Percentiles rank a stretch among this genome's conserved stretches.
Conservation (phyloP, 2,888 invertebrate species). For the Sarcophaga subvicina region DNA sequence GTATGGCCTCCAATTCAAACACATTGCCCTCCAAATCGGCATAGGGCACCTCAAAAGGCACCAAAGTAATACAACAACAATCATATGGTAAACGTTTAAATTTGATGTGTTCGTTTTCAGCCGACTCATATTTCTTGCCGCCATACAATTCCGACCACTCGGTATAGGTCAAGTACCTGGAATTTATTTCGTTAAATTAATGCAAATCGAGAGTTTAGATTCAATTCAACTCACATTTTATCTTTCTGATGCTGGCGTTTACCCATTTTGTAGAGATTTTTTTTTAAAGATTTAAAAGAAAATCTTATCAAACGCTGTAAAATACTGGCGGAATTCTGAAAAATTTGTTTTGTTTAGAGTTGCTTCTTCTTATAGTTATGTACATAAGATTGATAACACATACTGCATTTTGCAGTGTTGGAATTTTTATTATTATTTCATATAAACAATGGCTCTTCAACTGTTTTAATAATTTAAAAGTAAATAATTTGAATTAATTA, state of each 20-base stretch:
- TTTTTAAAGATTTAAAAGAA: neutral
- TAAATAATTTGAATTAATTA: too few species aligned
- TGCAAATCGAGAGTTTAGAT: neutral
- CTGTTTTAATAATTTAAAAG: too few species aligned
- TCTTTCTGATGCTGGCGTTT: conserved; percentile 97
- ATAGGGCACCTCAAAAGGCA: conserved; percentile 95
- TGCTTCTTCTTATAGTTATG: neutral
- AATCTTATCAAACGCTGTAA: neutral
- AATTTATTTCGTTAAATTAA: neutral
- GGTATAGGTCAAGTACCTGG: conserved; percentile 80
- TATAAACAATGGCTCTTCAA: too few species aligned
- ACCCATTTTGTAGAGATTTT: conserved; percentile 86
- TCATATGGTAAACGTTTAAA: conserved; percentile 96
- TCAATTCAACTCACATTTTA: conserved; percentile 87
- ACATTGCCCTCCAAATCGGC: conserved; percentile 95
- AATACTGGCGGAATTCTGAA: neutral
- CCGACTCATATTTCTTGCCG: conserved; percentile 89
- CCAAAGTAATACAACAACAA: conserved; percentile 95
- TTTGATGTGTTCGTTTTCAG: conserved; percentile 88
- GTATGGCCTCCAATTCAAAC: conserved; percentile 94
- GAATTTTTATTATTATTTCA: too few species aligned
- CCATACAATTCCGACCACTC: conserved; percentile 91
- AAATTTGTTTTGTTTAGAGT: neutral
- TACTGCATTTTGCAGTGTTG: too few species aligned
- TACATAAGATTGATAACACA: too few species aligned